These are phyloP conservation scores for Musca vetustissima DNA, from an alignment of 1,140 invertebrate species.

Conservation along the genomic window DNA sequence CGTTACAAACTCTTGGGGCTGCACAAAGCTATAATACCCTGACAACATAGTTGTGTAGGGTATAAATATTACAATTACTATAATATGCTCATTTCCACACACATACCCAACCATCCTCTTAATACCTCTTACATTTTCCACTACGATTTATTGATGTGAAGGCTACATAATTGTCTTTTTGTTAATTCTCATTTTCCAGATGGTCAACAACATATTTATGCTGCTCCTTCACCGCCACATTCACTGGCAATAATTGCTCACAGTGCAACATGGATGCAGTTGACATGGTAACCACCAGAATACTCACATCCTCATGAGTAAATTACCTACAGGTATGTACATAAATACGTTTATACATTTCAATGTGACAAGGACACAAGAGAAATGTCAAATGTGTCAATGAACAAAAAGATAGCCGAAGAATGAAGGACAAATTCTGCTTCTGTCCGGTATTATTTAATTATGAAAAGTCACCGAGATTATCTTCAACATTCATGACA, in stretches of 20 bases:
- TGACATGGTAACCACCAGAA: constrained; percentile 79
- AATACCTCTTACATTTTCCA: no score
- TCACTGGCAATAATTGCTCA: constrained; percentile 73
- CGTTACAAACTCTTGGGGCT: no score
- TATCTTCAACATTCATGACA: no score
- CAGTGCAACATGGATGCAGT: constrained; percentile 74
- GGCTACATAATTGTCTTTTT: no score
- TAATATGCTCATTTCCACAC: no score
- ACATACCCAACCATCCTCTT: no score
- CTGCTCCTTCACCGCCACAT: constrained; percentile 75
- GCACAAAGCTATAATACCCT: no score
- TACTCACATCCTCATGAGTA: constrained; percentile 74
- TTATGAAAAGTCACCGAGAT: neutral
- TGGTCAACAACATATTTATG: constrained; percentile 53
- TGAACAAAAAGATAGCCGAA: neutral
- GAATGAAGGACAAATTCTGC: neutral
- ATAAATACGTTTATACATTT: neutral
- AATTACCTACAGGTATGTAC: constrained; percentile 69
- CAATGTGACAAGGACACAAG: no score
- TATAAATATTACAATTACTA: no score
- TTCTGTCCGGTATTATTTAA: neutral
- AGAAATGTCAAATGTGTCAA: no score
- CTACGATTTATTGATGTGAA: no score
- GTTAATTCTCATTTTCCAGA: constrained; percentile 1
- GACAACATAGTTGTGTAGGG: no score